Percentiles rank a stretch among this genome's conserved stretches.
Conservation (phyloP, 2,113 vertebrate genomes). For the Spizaetus ornatus region DNA sequence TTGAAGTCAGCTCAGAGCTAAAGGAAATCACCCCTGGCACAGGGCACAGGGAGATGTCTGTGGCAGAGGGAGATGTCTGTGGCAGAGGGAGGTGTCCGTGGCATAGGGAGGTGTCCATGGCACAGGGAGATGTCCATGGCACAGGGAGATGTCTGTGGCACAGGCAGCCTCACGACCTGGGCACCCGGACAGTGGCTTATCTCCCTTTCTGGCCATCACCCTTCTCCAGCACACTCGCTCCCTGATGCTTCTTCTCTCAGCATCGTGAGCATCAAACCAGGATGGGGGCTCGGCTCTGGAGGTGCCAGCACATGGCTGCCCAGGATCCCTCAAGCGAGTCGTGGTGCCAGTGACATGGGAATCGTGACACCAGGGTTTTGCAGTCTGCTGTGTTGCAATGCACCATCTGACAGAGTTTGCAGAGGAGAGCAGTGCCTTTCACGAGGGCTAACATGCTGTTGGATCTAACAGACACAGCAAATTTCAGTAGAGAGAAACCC, state of each 20-base stretch:
- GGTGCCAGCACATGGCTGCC: fast-evolving
- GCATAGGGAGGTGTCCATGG: background rate
- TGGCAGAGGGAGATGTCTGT: background rate
- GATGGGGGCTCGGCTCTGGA: background rate
- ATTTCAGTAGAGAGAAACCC: background rate
- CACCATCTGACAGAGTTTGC: fast-evolving
- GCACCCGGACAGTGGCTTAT: background rate
- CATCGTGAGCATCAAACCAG: background rate
- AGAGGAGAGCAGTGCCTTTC: background rate
- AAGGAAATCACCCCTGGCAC: background rate
- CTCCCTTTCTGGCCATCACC: background rate
- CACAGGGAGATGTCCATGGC: background rate
- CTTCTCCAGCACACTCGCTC: background rate
- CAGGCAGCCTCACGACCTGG: background rate
- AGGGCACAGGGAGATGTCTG: background rate
- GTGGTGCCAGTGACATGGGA: background rate
- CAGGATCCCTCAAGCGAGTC: background rate
- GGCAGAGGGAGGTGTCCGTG: too few species aligned
- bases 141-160: background rate
- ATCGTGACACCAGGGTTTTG: background rate
- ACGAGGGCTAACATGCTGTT: background rate
- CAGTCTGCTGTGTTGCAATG: background rate
- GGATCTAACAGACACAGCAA: background rate
- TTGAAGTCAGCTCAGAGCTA: background rate
- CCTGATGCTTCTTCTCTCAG: background rate